Conservation (phyloP, 2,113 vertebrate genomes). For the Phasianus colchicus region DNA sequence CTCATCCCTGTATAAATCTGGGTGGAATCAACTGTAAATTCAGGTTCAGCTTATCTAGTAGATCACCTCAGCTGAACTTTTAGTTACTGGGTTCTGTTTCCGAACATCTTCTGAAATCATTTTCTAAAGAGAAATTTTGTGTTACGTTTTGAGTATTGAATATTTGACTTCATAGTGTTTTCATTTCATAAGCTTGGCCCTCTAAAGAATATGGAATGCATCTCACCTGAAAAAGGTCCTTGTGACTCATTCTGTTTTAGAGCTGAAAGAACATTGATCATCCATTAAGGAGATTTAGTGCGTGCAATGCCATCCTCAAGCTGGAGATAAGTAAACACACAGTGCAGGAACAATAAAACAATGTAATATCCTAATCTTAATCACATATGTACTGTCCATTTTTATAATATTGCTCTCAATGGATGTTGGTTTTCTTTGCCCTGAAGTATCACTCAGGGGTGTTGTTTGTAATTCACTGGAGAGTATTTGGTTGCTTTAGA, state of each 20-base stretch:
- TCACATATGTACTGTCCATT: not conserved
- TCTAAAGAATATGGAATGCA: not conserved
- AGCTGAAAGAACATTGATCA: constrained; percentile 33
- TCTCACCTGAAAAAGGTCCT: not conserved
- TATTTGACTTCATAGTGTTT: not conserved
- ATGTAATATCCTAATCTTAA: constrained; percentile 40
- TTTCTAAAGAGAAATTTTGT: not conserved
- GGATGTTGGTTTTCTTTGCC: not conserved
- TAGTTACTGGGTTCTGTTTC: accelerated
- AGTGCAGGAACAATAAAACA: not conserved
- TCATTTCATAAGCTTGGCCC: not conserved
- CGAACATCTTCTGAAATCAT: not conserved
- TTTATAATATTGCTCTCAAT: not conserved
- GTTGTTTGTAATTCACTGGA: not conserved
- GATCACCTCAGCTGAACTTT: not conserved
- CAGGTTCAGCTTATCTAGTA: not conserved
- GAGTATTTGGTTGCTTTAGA: not conserved
- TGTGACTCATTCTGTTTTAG: not conserved
- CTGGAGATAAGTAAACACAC: not conserved
- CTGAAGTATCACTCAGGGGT: not conserved
- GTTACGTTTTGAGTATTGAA: not conserved
- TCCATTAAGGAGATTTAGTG: constrained; percentile 11
- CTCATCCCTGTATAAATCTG: not conserved
- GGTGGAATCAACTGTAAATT: not conserved
- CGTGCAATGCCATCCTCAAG: not conserved